Evolutionary conservation across 2,888 invertebrate species (phyloP), one percentile per base, ranked within the genome.

Genomic region (Seira musarum): DNA sequence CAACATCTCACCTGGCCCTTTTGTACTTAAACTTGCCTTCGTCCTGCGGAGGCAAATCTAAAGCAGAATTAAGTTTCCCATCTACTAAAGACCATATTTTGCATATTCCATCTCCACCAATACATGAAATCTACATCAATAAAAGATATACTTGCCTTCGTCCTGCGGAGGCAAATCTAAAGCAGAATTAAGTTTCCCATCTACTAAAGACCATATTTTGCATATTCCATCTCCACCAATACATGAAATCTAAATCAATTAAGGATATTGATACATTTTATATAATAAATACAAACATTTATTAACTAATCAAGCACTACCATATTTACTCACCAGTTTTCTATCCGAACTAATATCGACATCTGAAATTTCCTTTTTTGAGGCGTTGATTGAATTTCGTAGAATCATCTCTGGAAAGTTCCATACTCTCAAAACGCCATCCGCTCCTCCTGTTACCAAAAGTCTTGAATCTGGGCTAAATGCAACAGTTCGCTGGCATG

Each of bases 291-390:
- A 72, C 64, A 24, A 21, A 64, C 25, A 8, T 10, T 63, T 3
- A 70, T 35, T 60, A 6, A 35, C 17, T 5, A 19, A 17, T 8
- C 63, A 79, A 8, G 10, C 22, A 53, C 25, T 60, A 17, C 8
- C 8, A 15, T 17, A 13, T 17, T 2, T 49, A 65, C 81, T 77
- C 87, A 90, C 90, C 87, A 88, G 88, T 83, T 92, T 92, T 82
- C 94, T 93, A 87, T 93, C 93, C 1, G 94, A 93, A 89, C 95
- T 95, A 88, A 98, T 95, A 90, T 97, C 97, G 72, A 98, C 89
- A 89, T 98, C 98, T 88, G 98, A 98, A 84, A 98, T 94, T 91
- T 98, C 98, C 89, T 95, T 95, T 73, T 91, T 92, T 87, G 98
- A 98, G 46, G 93, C 95, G 83, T 93, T 90, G 10, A 96, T 90